phyloP scores from a whole-genome alignment of 2,797 vertebrate genomes.

The Columba guinea region DNA sequence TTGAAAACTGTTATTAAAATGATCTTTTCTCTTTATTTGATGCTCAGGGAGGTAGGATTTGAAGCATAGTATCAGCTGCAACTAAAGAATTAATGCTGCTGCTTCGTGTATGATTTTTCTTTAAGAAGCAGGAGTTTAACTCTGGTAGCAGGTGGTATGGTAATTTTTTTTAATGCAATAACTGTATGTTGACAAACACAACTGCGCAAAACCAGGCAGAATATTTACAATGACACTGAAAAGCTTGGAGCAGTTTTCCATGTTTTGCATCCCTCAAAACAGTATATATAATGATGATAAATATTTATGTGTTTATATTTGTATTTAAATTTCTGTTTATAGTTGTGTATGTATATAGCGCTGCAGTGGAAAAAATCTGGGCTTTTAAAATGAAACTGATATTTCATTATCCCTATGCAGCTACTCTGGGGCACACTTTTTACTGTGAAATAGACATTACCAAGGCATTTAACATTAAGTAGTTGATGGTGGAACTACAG shows the following conservation, averaged over 20 bases:
- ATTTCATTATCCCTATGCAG: background rate
- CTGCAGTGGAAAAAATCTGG: background rate
- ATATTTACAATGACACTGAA: background rate
- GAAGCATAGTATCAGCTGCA: background rate
- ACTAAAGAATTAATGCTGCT: background rate
- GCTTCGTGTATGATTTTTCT: background rate
- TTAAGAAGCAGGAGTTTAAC: background rate
- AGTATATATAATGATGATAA: background rate
- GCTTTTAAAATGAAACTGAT: background rate
- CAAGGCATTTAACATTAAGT: background rate
- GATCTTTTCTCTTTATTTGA: background rate
- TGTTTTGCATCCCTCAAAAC: background rate
- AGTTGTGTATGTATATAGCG: background rate
- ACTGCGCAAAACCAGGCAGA: background rate
- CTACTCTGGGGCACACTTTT: background rate
- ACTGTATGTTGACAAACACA: background rate
- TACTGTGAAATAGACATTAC: background rate
- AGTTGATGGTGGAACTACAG: background rate
- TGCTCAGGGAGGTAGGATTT: background rate
- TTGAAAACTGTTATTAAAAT: background rate
- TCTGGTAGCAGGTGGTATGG: background rate
- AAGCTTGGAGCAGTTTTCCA: background rate
- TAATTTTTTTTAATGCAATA: background rate
- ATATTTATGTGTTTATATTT: background rate
- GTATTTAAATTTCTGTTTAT: background rate